A percentile compares a stretch with the other conserved stretches of the same genome.
Evolutionary conservation across 2,888 invertebrate genomes (phyloP).

Genomic region (Latrodectus hesperus): DNA sequence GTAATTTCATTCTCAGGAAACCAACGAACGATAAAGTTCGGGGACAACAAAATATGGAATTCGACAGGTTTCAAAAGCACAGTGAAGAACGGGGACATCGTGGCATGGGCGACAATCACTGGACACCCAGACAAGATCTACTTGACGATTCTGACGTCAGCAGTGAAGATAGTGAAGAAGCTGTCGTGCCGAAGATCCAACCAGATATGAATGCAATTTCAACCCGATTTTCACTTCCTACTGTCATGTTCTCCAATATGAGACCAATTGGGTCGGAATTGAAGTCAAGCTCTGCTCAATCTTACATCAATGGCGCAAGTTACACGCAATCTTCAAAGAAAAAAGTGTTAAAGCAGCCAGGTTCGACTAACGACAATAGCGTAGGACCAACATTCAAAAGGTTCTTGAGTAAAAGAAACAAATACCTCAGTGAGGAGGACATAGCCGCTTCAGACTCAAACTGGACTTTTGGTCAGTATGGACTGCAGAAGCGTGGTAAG

Average conservation of each 20-base stretch:
- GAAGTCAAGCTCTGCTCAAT: neutral
- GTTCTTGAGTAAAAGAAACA: slow-evolving; percentile 43
- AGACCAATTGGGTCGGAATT: slow-evolving; percentile 52
- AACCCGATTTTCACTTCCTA: slow-evolving; percentile 56
- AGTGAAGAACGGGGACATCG: slow-evolving; percentile 1
- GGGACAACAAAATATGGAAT: slow-evolving; percentile 12
- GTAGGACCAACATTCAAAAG: slow-evolving; percentile 23
- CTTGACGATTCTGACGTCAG: slow-evolving; percentile 61
- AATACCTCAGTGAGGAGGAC: slow-evolving; percentile 53
- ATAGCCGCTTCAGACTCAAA: slow-evolving; percentile 51
- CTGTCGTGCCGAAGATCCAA: slow-evolving; percentile 33
- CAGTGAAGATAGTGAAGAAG: slow-evolving; percentile 56
- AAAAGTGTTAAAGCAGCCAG: neutral
- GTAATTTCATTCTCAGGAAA: neutral
- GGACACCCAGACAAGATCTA: slow-evolving; percentile 65
- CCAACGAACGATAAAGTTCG: neutral
- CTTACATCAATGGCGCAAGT: slow-evolving; percentile 1
- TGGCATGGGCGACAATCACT: slow-evolving; percentile 53
- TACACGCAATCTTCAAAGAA: slow-evolving; percentile 31
- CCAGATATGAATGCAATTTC: slow-evolving; percentile 23
- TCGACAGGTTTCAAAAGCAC: neutral
- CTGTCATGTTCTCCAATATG: slow-evolving; percentile 63
- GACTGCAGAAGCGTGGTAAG: slow-evolving; percentile 52
- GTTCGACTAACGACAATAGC: neutral
- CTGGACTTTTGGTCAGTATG: slow-evolving; percentile 57